Evolutionary conservation across 2,888 invertebrate genomes (phyloP), one percentile per base, ranked within the genome.

Genomic region (Loripinus fragilis): DNA sequence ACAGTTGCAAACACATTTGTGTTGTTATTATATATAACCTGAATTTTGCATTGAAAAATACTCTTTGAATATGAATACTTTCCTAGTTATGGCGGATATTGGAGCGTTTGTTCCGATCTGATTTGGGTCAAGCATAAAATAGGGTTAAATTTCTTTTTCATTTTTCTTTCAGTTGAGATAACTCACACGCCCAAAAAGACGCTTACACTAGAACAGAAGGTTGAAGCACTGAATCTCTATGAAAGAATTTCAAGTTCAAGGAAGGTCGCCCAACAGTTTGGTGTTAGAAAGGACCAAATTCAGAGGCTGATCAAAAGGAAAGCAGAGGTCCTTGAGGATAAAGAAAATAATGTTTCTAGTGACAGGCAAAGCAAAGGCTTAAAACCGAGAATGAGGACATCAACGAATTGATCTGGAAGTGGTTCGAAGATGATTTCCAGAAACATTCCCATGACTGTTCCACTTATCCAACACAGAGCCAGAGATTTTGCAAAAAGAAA

Each of bases 201-300:
- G 7, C 15, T 41, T 10, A 10, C 41, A 15, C 15, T 41, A 41
- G 41, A 41, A 41, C 8, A 41, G 8, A 41, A 41, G 15, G 41
- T 41, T 7, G 15, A 41, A 41, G 41, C 41, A 10, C 7, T 41
- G 7, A 7, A 15, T 41, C 15, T 41, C 8, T 41, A 10, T 7
- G 41, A 41, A 38, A 50, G 70, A 20, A 15, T 17, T 2, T 75
- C 77, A 72, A 67, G 65, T 72, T 66, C 78, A n/a, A 35, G 76
- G 33, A 71, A 79, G 48, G 77, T 83, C 25, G 83, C 83, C 8
- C 65, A 76, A 1, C 70, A 78, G 25, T 23, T 81, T 17, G 71
- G 74, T 45, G 80, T 84, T n/a, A 77, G 81, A 2, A 78, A 77
- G 60, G 76, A 74, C 0, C 76, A 81, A 23, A 79, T 84, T 41